A percentile compares a stretch with the other conserved stretches of the same genome.
These are phyloP conservation scores for Hyppa rectilinea DNA, from an alignment of 2,888 invertebrate genomes.

Conservation along the genomic window DNA sequence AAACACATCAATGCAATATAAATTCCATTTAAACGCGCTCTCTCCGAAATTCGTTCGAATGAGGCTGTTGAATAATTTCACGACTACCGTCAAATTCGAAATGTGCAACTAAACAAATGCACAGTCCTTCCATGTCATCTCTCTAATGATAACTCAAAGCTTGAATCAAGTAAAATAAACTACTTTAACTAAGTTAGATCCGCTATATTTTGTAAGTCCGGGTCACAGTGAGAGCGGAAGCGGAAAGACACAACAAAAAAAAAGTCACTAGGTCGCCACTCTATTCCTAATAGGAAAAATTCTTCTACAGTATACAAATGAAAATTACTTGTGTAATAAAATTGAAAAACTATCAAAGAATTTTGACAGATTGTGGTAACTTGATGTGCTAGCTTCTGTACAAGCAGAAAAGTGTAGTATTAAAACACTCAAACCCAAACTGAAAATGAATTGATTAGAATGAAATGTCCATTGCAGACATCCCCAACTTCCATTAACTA, in stretches of 20 bases:
- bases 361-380: too few species aligned
- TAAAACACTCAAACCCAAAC: too few species aligned
- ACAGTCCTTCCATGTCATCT: conserved; percentile 24
- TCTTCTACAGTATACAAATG: too few species aligned
- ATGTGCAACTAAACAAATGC: conserved; percentile 42
- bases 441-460: too few species aligned
- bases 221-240: conserved; percentile 29
- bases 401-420: too few species aligned
- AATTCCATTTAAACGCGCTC: not conserved
- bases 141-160: conserved; percentile 29
- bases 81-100: conserved; percentile 34
- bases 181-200: conserved; percentile 52
- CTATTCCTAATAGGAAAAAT: too few species aligned
- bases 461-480: not conserved
- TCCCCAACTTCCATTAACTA: not conserved
- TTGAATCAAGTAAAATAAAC: conserved; percentile 58
- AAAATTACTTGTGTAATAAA: too few species aligned
- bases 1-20: conserved; percentile 9
- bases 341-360: too few species aligned
- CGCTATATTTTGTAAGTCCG: conserved; percentile 24
- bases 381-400: too few species aligned
- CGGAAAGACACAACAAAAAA: not conserved
- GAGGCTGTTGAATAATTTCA: conserved; percentile 34
- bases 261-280: not conserved
- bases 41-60: conserved; percentile 3